Evolutionary conservation across 37 sponge, comb jelly and placozoan genomes (phyloP).

Genomic region (Haliclona indistincta): DNA sequence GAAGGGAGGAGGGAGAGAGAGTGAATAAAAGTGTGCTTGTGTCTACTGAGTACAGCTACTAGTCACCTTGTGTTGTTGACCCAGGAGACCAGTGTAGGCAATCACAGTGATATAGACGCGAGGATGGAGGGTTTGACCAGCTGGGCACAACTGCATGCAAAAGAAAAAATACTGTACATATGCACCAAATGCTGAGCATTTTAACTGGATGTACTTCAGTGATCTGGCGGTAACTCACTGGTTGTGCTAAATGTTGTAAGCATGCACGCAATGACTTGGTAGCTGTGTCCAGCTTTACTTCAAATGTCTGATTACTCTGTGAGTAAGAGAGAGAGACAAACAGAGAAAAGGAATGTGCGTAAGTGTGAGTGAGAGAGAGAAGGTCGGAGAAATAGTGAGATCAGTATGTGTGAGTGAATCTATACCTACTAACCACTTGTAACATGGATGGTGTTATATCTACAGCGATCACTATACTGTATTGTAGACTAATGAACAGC

Average conservation of each 20-base stretch:
- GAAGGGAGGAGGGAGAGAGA: slow-evolving; percentile 12
- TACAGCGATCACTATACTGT: slow-evolving; percentile 74
- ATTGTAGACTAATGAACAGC: slow-evolving; percentile 50
- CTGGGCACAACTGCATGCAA: no score
- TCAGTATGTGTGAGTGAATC: neutral
- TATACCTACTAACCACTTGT: slow-evolving; percentile 46
- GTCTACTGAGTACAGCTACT: neutral
- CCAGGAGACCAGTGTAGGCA: slow-evolving; percentile 34
- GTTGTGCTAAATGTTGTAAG: slow-evolving; percentile 43
- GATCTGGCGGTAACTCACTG: slow-evolving; percentile 51
- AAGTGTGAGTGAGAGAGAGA: neutral
- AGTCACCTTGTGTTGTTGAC: no score
- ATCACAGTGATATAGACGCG: slow-evolving; percentile 62
- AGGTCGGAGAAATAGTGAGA: neutral
- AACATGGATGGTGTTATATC: slow-evolving; percentile 72
- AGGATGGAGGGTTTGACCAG: slow-evolving; percentile 51
- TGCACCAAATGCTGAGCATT: no score
- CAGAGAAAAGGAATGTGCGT: neutral
- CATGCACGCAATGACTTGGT: slow-evolving; percentile 25
- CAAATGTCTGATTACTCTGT: slow-evolving; percentile 49
- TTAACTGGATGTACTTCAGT: no score
- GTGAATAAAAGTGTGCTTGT: slow-evolving; percentile 13
- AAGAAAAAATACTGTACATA: no score
- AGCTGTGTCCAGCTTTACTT: slow-evolving; percentile 58
- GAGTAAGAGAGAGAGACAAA: neutral